Base-by-base conservation (phyloP, 2,113 vertebrate species). In the Strix aluco region DNA sequence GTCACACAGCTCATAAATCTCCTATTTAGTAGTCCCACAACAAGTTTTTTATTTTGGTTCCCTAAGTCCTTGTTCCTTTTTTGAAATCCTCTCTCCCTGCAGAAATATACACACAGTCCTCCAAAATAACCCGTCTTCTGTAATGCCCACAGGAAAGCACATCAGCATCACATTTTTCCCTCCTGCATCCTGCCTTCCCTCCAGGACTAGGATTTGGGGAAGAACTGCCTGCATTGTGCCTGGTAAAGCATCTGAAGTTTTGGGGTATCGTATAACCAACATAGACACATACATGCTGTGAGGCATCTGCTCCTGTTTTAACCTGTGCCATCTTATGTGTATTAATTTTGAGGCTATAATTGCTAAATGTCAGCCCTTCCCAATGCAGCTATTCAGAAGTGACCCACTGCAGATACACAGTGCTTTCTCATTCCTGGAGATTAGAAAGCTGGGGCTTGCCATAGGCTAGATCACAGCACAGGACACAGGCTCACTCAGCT, bases 381-480 rank as follows among this genome's bases (percentile, higher is more conserved):
- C 65, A 38, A 13, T 2, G 25, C 32, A 46, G 30, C 21, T 70
- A 38, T 36, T 84, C 66, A 44, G 73, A 59, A 89, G 47, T 13
- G 44, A 44, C 73, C 42, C 13, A 11, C 38, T 36, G n/a, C 78
- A 72, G 73, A 29, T 38, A 36, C 32, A 6, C 0, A 0, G 22
- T 21, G 42, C 51, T 79, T n/a, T 69, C 59, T 57, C 52, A 44
- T 6, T 51, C 27, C 27, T 0, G 0, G 63, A 65, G n/a, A 6
- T 44, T 14, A 75, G 58, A 52, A 90, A 30, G 15, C 29, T n/a
- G 81, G 25, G 57, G 32, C 7, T 10, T 47, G 15, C 25, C 15
- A 2, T 1, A 49, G 34, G 27, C 42, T 70, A 29, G 11, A 19
- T 46, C 34, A 27, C 61, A 55, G 47, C 21, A 15, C 34, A 5